Evolutionary conservation across 2,113 vertebrate genomes (phyloP).

Genomic region (Prunella himalayana): DNA sequence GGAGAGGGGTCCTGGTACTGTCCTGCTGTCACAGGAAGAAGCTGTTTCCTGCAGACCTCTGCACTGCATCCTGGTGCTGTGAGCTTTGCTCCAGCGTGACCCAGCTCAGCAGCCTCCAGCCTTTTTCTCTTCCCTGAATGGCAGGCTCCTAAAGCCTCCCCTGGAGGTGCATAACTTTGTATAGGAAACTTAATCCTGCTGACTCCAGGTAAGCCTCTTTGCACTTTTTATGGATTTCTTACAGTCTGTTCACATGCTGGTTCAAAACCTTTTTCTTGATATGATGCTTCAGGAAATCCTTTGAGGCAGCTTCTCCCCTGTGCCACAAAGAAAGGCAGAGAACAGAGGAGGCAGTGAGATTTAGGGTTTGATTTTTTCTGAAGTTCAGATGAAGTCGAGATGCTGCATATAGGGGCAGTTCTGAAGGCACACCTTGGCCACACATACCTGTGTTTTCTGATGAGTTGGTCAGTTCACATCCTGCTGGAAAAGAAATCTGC

Average conservation of each 20-base stretch:
- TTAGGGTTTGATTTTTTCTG: background rate
- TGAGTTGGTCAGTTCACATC: background rate
- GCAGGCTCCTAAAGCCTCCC: background rate
- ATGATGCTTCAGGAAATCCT: background rate
- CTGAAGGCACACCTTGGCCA: background rate
- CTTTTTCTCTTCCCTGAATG: background rate
- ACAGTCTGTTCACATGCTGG: background rate
- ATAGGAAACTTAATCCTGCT: background rate
- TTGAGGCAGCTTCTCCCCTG: background rate
- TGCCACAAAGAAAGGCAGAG: background rate
- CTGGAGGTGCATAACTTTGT: background rate
- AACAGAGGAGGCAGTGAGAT: background rate
- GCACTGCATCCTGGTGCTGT: background rate
- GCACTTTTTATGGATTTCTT: background rate
- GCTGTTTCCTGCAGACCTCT: slow-evolving; percentile 34
- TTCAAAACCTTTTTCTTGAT: background rate
- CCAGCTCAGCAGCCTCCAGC: background rate
- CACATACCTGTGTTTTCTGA: background rate
- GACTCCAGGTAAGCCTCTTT: background rate
- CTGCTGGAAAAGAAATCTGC: background rate
- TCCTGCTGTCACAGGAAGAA: background rate
- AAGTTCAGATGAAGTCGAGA: background rate
- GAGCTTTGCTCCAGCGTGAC: fast-evolving
- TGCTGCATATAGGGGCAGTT: background rate
- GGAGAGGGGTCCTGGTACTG: background rate